Evolutionary conservation across 1,140 invertebrate genomes (phyloP).

Genomic region (Drosophila rhopaloa): DNA sequence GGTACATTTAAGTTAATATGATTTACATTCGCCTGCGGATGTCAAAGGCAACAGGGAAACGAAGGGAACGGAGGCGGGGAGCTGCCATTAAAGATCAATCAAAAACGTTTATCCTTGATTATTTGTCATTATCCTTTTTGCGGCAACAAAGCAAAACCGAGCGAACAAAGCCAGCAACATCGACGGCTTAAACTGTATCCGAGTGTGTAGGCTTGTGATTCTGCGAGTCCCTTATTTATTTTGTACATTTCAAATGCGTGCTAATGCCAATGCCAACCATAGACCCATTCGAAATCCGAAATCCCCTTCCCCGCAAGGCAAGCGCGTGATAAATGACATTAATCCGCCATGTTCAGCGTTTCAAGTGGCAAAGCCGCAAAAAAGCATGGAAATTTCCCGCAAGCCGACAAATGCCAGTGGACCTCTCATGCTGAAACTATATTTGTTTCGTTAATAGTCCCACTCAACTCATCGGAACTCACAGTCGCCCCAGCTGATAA

Average conservation of each 20-base stretch:
- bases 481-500: constrained; percentile 67
- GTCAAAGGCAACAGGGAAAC: constrained; percentile 51
- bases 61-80: neutral
- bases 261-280: constrained; percentile 50
- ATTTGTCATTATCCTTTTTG: constrained; percentile 83
- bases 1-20: constrained; percentile 79
- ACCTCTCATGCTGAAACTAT: constrained; percentile 69
- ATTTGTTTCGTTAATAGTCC: constrained; percentile 82
- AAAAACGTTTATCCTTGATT: constrained; percentile 84
- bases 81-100: constrained; percentile 84
- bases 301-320: constrained; percentile 13
- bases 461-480: constrained; percentile 55
- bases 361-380: constrained; percentile 64
- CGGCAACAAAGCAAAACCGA: constrained; percentile 49
- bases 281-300: neutral
- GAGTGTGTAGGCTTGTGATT: constrained; percentile 3
- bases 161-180: constrained; percentile 46
- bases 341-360: constrained; percentile 77
- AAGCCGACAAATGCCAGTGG: constrained; percentile 39
- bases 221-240: constrained; percentile 66
- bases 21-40: constrained; percentile 75
- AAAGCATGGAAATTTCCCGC: constrained; percentile 9
- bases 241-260: constrained; percentile 74
- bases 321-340: constrained; percentile 80
- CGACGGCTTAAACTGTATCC: constrained; percentile 49